A percentile compares a stretch with the other conserved stretches of the same genome.
phyloP scores from a whole-genome alignment of 1,140 invertebrate genomes.

The Dinoponera quadriceps region DNA sequence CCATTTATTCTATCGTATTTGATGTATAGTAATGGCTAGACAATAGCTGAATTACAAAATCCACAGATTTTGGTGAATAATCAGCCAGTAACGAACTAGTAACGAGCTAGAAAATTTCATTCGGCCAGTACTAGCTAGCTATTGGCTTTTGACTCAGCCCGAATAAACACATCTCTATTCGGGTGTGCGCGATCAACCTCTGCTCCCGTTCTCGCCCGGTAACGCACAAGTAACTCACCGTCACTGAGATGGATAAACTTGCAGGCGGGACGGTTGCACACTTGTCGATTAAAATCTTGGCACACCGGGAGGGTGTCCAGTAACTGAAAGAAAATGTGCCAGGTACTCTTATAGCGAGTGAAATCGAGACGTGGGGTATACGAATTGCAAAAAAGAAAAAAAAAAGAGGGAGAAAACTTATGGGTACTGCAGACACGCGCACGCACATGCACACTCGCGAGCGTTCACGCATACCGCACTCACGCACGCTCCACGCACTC shows the following conservation, averaged over 20 bases:
- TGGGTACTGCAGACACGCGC: slow-evolving; percentile 50
- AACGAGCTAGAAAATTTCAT: too few relatives aligned
- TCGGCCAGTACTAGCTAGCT: too few relatives aligned
- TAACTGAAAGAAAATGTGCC: slow-evolving; percentile 93
- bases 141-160: too few relatives aligned
- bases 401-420: slow-evolving; percentile 44
- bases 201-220: too few relatives aligned
- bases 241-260: slow-evolving; percentile 98
- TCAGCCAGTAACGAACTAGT: too few relatives aligned
- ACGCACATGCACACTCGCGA: slow-evolving; percentile 33
- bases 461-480: slow-evolving; percentile 54
- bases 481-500: slow-evolving; percentile 53
- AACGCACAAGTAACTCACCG: slow-evolving; percentile 88
- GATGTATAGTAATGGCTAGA: too few relatives aligned
- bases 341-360: slow-evolving; percentile 67
- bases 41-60: too few relatives aligned
- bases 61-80: too few relatives aligned
- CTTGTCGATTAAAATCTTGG: slow-evolving; percentile 99
- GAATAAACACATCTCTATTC: too few relatives aligned
- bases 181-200: neutral
- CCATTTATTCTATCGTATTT: too few relatives aligned
- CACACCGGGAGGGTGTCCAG: slow-evolving; percentile 99
- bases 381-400: slow-evolving; percentile 59
- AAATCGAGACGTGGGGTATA: slow-evolving; percentile 13
- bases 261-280: slow-evolving; percentile 97